Evolutionary conservation across 1,140 invertebrate genomes (phyloP), one percentile per base, ranked within the genome.

Genomic region (Bombus pascuorum): DNA sequence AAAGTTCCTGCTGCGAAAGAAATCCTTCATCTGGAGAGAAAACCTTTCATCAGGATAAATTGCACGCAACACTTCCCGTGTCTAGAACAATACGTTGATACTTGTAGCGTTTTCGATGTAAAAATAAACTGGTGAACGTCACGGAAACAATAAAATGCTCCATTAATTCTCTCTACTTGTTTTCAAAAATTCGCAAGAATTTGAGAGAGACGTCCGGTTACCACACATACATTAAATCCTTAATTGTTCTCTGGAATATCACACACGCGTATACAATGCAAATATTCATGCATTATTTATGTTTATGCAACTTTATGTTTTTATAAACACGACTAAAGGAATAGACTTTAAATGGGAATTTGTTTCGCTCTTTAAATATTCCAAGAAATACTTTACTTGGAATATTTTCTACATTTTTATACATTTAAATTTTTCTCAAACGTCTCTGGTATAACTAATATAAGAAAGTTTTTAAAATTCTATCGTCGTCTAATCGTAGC

Each of bases 21-120:
- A 77, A 83, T 70, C 37, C 74, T 39, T 76, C 81, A 68, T 65
- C 81, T 12, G n/a, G 34, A 6, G 62, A 18, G 81, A 68, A 68
- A 66, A 53, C 37, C 53, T 77, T 77, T 72, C 66, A 70, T 39
- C 68, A 32, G 42, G 59, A 83, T 77, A 44, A 77, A 68, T 77
- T 39, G 44, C 81, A 70, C 62, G 73, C 73, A 83, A 83, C 74
- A 12, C 42, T 77, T 70, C 12, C 25, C 65, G 3, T 3, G 72
- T 32, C 22, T 22, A 12, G 10, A 70, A 70, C 66, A 28, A 44
- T 66, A 15, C 44, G 34, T 53, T 12, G 13, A 72, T 70, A 65
- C 37, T 28, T n/a, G 34, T 34, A 53, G 12, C 37, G 37, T 80
- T 25, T 53, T 12, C 28, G 15, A 34, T 37, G 66, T 18, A 10